Percentiles rank a stretch among this genome's conserved stretches.
These are phyloP conservation scores for Oncorhynchus mykiss DNA, from an alignment of 2,113 vertebrate species.

Conservation along the genomic window DNA sequence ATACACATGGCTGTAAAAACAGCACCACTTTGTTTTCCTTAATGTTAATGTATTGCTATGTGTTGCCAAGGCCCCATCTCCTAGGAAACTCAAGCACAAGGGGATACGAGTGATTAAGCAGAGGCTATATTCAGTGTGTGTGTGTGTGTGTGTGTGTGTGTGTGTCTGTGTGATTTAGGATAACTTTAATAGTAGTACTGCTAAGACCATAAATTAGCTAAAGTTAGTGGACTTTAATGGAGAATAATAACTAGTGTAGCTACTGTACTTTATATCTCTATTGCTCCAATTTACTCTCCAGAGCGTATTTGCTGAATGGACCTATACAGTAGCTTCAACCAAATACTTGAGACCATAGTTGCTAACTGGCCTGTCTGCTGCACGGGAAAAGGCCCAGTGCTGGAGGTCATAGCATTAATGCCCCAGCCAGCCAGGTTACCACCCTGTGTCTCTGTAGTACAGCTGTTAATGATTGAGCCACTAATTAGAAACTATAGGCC, in stretches of 20 bases:
- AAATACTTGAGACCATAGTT: conserved; percentile 2
- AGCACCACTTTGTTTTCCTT: conserved; percentile 46
- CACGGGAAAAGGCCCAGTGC: conserved; percentile 41
- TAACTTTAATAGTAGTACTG: neutral
- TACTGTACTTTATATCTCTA: neutral
- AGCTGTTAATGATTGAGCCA: conserved; percentile 49
- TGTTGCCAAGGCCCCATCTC: conserved; percentile 40
- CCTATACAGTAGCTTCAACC: neutral
- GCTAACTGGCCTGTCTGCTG: neutral
- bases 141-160: conserved; percentile 16
- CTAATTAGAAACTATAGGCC: conserved; percentile 48
- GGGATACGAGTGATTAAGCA: conserved; percentile 41
- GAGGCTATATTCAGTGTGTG: conserved; percentile 9
- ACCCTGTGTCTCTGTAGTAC: conserved; percentile 28
- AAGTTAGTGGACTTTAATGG: conserved; percentile 4
- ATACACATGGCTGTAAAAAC: neutral
- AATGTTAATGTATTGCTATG: neutral
- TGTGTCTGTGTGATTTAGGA: conserved; percentile 9
- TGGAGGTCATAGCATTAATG: conserved; percentile 41
- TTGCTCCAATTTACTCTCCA: neutral
- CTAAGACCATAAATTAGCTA: neutral
- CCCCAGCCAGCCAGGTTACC: conserved; percentile 31
- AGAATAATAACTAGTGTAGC: conserved; percentile 22
- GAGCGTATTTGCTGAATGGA: neutral
- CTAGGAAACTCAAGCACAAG: conserved; percentile 26